phyloP scores from a whole-genome alignment of 1,140 invertebrate species.

The Ganaspis sp. region DNA sequence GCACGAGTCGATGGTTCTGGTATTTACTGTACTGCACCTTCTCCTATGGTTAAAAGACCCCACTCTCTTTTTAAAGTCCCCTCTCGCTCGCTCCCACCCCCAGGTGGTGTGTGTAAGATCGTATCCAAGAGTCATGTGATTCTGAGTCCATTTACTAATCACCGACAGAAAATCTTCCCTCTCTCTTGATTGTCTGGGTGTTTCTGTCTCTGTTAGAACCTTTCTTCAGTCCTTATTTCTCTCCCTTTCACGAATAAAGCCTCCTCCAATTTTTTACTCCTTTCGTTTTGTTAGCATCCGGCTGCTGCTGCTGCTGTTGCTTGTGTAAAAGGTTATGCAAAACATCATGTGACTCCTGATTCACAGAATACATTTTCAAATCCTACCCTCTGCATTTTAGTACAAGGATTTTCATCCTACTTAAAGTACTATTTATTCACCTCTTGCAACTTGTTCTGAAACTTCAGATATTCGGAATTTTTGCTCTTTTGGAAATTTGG shows the following conservation, averaged over 20 bases:
- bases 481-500: too few species aligned
- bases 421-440: too few species aligned
- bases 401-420: not conserved
- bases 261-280: slow-evolving; percentile 18
- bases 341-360: slow-evolving; percentile 16
- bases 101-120: slow-evolving; percentile 26
- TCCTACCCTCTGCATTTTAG: not conserved
- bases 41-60: slow-evolving; percentile 49
- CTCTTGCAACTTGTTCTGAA: too few species aligned
- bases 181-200: not conserved
- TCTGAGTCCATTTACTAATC: slow-evolving; percentile 35
- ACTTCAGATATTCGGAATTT: too few species aligned
- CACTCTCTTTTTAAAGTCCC: slow-evolving; percentile 49
- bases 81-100: slow-evolving; percentile 38
- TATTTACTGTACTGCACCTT: slow-evolving; percentile 51
- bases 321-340: slow-evolving; percentile 28
- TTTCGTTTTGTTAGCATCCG: slow-evolving; percentile 15
- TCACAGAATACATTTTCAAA: not conserved
- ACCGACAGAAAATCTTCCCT: slow-evolving; percentile 26
- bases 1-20: slow-evolving; percentile 41
- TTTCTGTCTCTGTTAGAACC: not conserved
- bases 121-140: slow-evolving; percentile 31
- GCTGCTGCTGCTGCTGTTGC: not conserved
- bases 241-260: slow-evolving; percentile 29
- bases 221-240: slow-evolving; percentile 21